phyloP scores from a whole-genome alignment of 2,797 vertebrate genomes.

The Aotus griseimembra region DNA sequence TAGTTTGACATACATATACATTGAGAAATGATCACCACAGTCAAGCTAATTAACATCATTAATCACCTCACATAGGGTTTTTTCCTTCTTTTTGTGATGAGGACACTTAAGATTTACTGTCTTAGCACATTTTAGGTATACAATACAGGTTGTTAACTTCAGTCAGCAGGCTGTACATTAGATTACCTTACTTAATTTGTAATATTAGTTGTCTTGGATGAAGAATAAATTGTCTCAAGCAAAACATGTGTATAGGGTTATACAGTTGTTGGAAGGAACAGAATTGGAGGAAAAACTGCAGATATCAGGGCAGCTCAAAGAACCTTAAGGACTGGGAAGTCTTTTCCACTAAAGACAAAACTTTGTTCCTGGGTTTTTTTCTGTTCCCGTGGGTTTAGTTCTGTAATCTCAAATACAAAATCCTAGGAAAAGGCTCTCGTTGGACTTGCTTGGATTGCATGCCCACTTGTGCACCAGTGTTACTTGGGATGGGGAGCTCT shows the following conservation, averaged over 20 bases:
- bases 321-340: neutral
- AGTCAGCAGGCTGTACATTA: neutral
- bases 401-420: neutral
- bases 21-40: neutral
- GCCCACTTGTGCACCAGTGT: neutral
- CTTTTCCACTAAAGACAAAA: neutral
- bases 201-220: neutral
- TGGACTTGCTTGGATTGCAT: neutral
- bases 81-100: neutral
- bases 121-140: neutral
- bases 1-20: neutral
- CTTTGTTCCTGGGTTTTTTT: neutral
- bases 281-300: neutral
- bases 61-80: neutral
- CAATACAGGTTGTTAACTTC: neutral
- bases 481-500: neutral
- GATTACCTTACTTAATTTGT: neutral
- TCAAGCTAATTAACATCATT: neutral
- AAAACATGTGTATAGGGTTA: neutral
- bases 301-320: neutral
- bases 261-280: neutral
- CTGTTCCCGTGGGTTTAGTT: neutral
- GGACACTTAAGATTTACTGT: neutral
- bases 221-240: neutral
- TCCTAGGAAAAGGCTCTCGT: neutral